Conservation (phyloP, 2,888 invertebrate genomes). For the Caenorhabditis sp. region DNA sequence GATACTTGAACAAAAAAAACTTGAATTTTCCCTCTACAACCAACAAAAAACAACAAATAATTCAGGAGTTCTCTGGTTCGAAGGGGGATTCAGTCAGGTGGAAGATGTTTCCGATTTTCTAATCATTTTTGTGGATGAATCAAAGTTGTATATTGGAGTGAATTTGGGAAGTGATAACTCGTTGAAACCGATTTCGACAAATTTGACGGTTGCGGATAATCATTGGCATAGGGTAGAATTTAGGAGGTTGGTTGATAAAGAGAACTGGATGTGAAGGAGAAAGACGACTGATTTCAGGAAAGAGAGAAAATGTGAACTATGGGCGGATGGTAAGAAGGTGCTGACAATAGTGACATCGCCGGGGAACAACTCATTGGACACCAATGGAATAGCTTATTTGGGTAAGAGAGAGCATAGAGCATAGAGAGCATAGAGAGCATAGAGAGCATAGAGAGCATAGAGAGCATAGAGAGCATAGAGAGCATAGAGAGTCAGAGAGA, state of each 20-base stretch:
- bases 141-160: constrained; percentile 44
- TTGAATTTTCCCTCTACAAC: not conserved
- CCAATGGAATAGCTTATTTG: constrained; percentile 52
- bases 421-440: too few relatives aligned
- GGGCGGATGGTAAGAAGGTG: constrained; percentile 42
- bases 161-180: constrained; percentile 50
- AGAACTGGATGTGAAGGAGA: too few relatives aligned
- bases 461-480: too few relatives aligned
- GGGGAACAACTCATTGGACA: constrained; percentile 46
- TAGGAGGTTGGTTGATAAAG: too few relatives aligned
- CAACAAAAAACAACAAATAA: not conserved
- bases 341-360: constrained; percentile 50
- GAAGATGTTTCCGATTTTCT: constrained; percentile 40
- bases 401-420: constrained; percentile 16
- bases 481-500: too few relatives aligned
- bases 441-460: too few relatives aligned
- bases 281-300: too few relatives aligned
- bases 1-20: not conserved
- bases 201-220: constrained; percentile 46
- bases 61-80: constrained; percentile 48
- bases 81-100: constrained; percentile 38
- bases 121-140: constrained; percentile 43
- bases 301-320: constrained; percentile 42
- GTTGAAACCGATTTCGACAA: constrained; percentile 47
- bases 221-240: constrained; percentile 48